Base-by-base conservation (phyloP, 2,888 invertebrate genomes). In the Agrochola macilenta region DNA sequence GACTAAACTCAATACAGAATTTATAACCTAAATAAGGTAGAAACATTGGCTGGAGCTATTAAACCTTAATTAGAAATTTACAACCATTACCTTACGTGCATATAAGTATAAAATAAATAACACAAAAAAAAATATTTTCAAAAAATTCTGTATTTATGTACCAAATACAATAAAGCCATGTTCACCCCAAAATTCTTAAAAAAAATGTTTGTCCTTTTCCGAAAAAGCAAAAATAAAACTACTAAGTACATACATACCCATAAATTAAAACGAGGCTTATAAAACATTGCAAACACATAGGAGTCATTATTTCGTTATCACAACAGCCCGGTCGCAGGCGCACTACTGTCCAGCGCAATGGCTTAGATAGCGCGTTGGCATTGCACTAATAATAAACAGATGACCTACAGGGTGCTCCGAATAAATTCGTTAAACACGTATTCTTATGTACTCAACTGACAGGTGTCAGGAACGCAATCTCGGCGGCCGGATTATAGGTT, bases 351-450 rank as follows among this genome's bases (percentile, higher is more conserved):
- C 78, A 57, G 58, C 30, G n/a, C 23, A n/a, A 35, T 35, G 39
- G 30, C 43, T 74, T 64, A 78, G 87, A 88, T 88, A 87, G 80
- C 87, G 58, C 57, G 64, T 52, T 71, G 82, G 61, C 88, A 81
- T 82, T 79, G 74, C 65, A 75, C 23, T 78, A 68, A 76, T 82
- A 69, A 79, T 81, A 84, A 78, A 84, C 77, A 70, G 4, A 39
- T 61, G 20, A 23, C 9, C 64, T 81, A 88, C 82, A 82, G 87
- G 72, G 0, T 73, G 88, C 9, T 77, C 12, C 17, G 1, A 66
- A 52, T 14, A 5, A 17, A 49, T 49, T 49, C 17, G 5, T 49
- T 20, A 49, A 52, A 52, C 20, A 52, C 52, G 17, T 52, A 8
- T 52, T 52, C 52, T 52, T 20, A 8, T 52, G 20, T 52, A 20